Evolutionary conservation across 2,888 invertebrate species (phyloP), one percentile per base, ranked within the genome.

Genomic region (Chaetoderma sp.): DNA sequence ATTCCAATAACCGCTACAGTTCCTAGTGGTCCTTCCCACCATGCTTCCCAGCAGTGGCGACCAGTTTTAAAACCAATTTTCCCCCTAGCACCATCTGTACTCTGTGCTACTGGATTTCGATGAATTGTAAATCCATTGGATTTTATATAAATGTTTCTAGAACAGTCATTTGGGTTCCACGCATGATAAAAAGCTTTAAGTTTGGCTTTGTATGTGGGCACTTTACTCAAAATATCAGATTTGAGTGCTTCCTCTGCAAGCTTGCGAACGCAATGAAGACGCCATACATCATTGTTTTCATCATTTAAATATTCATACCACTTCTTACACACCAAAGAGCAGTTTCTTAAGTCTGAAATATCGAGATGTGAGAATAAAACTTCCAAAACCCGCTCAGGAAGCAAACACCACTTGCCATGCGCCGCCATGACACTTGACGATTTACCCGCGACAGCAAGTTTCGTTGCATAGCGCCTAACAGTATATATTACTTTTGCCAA

Each of bases 101-200:
- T 97, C 88, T 98, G 98, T 44, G 98, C 98, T 56, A 99, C 95
- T 52, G 98, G 98, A 88, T 98, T 97, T 83, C 98, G 91, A 89
- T 98, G 98, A 79, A 98, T 89, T 23, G 98, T 98, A 86, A 98
- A 98, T 72, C 96, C 97, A 88, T 96, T 97, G 28, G 94, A 92
- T 89, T 96, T 97, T 60, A 98, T 93, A 86, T 94, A 98, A 84
- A 98, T 94, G 88, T 99, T 97, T 84, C 95, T 91, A 56, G 98
- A 98, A 86, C 97, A 96, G 87, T 99, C 98, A 85, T 93, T 92
- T 10, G 96, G 94, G 87, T 96, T 98, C 98, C 98, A 99, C 0
- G 98, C 94, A 88, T 96, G 94, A 84, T 92, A 93, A 87, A 93
- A 96, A 16, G 98, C 97, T 69, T 83, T 75, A 72, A 98, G 89